These are phyloP conservation scores for Ceuthmochares aereus DNA, from an alignment of 2,113 vertebrate genomes.

Conservation along the genomic window DNA sequence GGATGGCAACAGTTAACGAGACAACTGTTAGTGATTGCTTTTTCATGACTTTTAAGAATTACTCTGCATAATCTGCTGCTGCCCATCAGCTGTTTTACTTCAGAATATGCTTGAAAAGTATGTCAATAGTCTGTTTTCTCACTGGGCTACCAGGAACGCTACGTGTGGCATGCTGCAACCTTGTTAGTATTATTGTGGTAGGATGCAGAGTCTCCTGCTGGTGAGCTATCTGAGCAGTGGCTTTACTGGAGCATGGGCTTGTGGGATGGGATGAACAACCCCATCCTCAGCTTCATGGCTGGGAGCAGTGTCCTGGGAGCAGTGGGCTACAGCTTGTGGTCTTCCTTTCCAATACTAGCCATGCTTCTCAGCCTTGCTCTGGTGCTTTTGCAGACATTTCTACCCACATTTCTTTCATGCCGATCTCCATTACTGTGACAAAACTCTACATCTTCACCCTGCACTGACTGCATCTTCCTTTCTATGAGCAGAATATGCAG, in stretches of 20 bases:
- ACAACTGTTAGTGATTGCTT: background rate
- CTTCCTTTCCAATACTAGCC: background rate
- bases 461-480: background rate
- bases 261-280: no score
- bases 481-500: background rate
- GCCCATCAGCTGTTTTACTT: background rate
- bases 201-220: background rate
- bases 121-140: background rate
- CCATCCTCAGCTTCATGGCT: background rate
- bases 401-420: background rate
- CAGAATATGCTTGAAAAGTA: background rate
- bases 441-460: background rate
- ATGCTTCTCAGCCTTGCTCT: background rate
- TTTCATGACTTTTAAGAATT: background rate
- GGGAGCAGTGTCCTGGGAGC: background rate
- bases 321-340: background rate
- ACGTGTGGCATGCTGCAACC: background rate
- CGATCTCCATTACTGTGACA: background rate
- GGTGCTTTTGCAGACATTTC: background rate
- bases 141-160: background rate
- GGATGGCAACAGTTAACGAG: background rate
- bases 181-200: background rate
- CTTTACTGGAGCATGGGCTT: fast-evolving
- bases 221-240: background rate
- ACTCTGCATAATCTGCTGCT: background rate